These are phyloP conservation scores for Stigmatopora argus DNA, from an alignment of 2,113 vertebrate species.

Conservation along the genomic window DNA sequence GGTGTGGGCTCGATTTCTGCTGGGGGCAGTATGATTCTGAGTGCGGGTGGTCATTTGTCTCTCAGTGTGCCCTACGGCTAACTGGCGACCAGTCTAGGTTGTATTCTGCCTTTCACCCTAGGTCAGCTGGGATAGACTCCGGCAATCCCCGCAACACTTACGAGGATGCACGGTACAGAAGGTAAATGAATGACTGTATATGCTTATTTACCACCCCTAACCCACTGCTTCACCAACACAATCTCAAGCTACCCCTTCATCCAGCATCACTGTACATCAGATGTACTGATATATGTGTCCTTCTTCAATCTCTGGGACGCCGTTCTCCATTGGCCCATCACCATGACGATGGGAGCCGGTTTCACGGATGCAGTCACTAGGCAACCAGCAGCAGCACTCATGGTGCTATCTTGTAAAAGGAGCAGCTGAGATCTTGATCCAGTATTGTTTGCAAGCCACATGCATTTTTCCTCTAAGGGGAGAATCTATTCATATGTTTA, in stretches of 20 bases:
- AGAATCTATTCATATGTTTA: constrained; percentile 36
- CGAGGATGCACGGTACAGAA: not conserved
- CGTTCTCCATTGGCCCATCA: constrained; percentile 50
- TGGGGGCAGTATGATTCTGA: too few relatives aligned
- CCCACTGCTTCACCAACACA: not conserved
- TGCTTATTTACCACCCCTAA: not conserved
- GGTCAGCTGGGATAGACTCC: too few relatives aligned
- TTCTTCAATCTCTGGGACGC: constrained; percentile 45
- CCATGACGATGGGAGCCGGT: constrained; percentile 63
- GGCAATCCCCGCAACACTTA: too few relatives aligned
- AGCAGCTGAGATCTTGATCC: constrained; percentile 27
- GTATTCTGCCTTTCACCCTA: too few relatives aligned
- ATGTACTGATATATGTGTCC: constrained; percentile 48
- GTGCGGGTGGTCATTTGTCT: too few relatives aligned
- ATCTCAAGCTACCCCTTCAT: constrained; percentile 8
- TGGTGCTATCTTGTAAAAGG: constrained; percentile 39
- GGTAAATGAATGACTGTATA: not conserved
- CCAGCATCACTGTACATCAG: constrained; percentile 42
- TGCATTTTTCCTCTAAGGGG: constrained; percentile 32
- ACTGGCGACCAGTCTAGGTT: too few relatives aligned
- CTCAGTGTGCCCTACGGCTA: too few relatives aligned
- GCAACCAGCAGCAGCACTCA: constrained; percentile 55
- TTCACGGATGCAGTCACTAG: constrained; percentile 63
- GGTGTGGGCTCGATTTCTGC: too few relatives aligned
- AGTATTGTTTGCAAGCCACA: constrained; percentile 17